phyloP scores from a whole-genome alignment of 2,888 invertebrate species.

The Rotaria macrura region DNA sequence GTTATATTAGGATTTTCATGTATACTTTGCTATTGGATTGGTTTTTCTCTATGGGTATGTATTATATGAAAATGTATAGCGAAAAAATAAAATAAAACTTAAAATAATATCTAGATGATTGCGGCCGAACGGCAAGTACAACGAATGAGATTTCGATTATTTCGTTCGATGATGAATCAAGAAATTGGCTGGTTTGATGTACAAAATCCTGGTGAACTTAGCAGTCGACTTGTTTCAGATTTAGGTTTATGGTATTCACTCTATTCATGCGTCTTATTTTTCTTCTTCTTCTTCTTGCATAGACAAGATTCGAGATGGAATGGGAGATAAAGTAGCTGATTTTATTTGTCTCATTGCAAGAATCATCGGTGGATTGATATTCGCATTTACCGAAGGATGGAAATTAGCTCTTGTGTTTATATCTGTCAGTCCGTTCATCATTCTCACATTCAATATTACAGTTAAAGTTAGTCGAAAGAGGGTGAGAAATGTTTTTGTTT shows the following conservation, averaged over 20 bases:
- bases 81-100: too few relatives aligned
- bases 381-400: conserved; percentile 70
- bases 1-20: too few relatives aligned
- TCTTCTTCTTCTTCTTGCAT: too few relatives aligned
- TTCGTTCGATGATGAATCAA: not conserved
- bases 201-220: not conserved
- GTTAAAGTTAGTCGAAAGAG: too few relatives aligned
- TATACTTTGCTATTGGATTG: too few relatives aligned
- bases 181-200: not conserved
- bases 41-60: too few relatives aligned
- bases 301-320: conserved; percentile 65
- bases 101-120: too few relatives aligned
- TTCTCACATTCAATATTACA: conserved; percentile 64
- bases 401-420: conserved; percentile 66
- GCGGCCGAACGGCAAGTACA: too few relatives aligned
- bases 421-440: conserved; percentile 65
- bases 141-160: not conserved
- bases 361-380: conserved; percentile 61
- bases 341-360: conserved; percentile 63
- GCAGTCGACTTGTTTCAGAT: conserved; percentile 35
- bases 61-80: too few relatives aligned
- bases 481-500: too few relatives aligned
- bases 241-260: too few relatives aligned
- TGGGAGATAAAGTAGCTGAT: conserved; percentile 69
- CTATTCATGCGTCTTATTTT: too few relatives aligned